These are phyloP conservation scores for Opisthocomus hoazin DNA, from an alignment of 2,113 vertebrate species.

Conservation along the genomic window DNA sequence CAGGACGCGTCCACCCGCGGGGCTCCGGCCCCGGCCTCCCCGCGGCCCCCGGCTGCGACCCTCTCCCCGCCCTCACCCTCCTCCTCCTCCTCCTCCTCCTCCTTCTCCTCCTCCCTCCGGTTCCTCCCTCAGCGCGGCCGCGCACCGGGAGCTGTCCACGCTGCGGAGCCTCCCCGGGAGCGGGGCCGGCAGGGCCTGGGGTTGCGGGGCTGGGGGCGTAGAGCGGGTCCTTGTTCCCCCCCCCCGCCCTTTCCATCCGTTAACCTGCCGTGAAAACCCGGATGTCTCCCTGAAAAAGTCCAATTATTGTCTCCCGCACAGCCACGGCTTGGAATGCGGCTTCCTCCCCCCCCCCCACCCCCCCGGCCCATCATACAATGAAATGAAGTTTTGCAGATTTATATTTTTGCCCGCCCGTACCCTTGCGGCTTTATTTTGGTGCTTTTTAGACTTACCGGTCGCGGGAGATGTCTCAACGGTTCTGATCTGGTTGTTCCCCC, in stretches of 20 bases:
- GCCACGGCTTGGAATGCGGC: not conserved
- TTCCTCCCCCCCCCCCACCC: not conserved
- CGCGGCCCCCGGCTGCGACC: not conserved
- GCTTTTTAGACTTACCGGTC: not conserved
- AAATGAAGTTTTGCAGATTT: not conserved
- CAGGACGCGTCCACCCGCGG: not conserved
- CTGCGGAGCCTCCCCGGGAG: not conserved
- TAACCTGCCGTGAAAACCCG: not conserved
- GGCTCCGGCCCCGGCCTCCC: not conserved
- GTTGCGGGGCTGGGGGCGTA: too few species aligned
- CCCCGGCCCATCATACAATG: accelerated
- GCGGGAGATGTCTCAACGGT: accelerated
- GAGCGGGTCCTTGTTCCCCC: not conserved
- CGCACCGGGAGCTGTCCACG: not conserved
- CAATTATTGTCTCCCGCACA: not conserved
- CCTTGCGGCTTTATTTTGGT: not conserved
- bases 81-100: not conserved
- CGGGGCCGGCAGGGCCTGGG: not conserved
- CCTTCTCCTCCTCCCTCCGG: not conserved
- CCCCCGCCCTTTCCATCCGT: not conserved
- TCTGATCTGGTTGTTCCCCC: not conserved
- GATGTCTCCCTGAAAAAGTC: constrained; percentile 16
- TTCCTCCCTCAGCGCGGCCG: not conserved
- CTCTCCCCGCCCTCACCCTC: not conserved
- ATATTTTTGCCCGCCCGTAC: accelerated